These are phyloP conservation scores for Himalopsyche japonica DNA, from an alignment of 2,888 invertebrate species.

Conservation along the genomic window DNA sequence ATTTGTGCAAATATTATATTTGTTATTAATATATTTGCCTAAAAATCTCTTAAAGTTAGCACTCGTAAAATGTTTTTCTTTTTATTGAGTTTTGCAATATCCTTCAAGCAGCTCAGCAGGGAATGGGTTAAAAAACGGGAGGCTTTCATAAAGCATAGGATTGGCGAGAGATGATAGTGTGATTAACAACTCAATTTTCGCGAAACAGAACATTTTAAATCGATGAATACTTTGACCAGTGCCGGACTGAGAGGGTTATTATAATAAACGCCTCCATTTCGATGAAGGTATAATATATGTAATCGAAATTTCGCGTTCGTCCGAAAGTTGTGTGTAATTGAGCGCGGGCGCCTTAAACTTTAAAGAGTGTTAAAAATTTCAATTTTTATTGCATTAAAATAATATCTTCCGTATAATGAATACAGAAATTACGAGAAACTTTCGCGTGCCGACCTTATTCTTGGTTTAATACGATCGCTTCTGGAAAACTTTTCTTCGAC, in stretches of 20 bases:
- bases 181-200: too few relatives aligned
- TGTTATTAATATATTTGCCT: too few relatives aligned
- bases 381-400: constrained; percentile 1
- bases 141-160: too few relatives aligned
- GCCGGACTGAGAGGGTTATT: background rate
- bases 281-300: background rate
- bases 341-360: background rate
- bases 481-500: background rate
- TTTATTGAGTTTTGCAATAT: too few relatives aligned
- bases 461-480: background rate
- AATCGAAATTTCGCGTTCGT: background rate
- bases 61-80: too few relatives aligned
- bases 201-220: too few relatives aligned
- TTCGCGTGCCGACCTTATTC: background rate
- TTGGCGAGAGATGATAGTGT: too few relatives aligned
- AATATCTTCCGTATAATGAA: background rate
- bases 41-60: too few relatives aligned
- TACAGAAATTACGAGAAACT: background rate
- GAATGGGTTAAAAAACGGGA: too few relatives aligned
- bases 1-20: too few relatives aligned
- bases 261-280: background rate
- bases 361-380: background rate
- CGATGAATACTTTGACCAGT: background rate
- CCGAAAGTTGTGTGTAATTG: background rate
- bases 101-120: too few relatives aligned